A percentile compares a stretch with the other conserved stretches of the same genome.
Evolutionary conservation across 2,113 vertebrate species (phyloP).

Genomic region (Morone saxatilis): DNA sequence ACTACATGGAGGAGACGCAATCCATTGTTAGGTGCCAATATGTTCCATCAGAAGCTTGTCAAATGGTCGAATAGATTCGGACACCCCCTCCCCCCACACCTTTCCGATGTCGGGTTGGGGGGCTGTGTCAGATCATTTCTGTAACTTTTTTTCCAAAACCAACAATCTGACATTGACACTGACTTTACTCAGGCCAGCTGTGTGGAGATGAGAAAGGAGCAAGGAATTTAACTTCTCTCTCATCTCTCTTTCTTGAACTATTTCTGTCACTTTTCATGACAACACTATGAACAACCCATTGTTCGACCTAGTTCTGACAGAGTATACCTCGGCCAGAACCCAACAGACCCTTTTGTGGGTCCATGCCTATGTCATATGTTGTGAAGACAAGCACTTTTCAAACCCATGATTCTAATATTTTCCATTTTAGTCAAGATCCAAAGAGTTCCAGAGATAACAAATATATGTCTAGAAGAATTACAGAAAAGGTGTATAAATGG

Average conservation of each 20-base stretch:
- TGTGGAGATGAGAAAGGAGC: background rate
- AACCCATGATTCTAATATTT: constrained; percentile 2
- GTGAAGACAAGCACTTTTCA: background rate
- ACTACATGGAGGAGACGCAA: constrained; percentile 80
- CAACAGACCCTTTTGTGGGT: background rate
- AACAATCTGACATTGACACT: background rate
- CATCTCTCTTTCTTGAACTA: background rate
- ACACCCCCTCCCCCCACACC: background rate
- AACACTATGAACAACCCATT: background rate
- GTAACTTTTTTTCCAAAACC: background rate
- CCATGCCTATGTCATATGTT: background rate
- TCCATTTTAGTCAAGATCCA: background rate
- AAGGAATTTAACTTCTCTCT: background rate
- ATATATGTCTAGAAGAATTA: background rate
- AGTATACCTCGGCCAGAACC: background rate
- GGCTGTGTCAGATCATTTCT: background rate
- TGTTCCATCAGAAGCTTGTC: background rate
- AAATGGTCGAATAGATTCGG: background rate
- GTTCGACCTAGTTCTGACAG: background rate
- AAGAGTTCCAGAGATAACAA: constrained; percentile 16
- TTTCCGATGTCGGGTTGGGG: background rate
- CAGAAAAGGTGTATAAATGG: background rate
- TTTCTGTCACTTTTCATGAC: background rate
- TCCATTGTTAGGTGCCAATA: background rate
- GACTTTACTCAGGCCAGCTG: background rate